Conservation (phyloP, 1,140 invertebrate genomes). For the Campoletis sonorensis region DNA sequence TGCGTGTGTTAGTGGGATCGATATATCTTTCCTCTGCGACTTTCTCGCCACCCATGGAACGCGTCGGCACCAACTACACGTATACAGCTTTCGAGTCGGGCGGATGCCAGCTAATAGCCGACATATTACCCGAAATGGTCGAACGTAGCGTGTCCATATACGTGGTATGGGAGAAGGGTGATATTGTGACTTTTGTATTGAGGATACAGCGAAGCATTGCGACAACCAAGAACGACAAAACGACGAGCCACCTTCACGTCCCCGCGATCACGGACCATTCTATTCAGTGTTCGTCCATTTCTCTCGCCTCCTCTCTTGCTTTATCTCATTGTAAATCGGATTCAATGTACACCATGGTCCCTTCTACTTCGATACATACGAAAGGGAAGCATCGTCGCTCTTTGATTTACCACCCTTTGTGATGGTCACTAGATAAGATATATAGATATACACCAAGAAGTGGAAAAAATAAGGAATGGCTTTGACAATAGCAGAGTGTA, state of each 20-base stretch:
- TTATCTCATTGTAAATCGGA: neutral
- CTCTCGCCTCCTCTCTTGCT: slow-evolving; percentile 17
- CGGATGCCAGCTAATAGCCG: slow-evolving; percentile 64
- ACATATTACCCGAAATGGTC: slow-evolving; percentile 65
- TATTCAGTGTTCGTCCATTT: slow-evolving; percentile 42
- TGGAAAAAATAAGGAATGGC: slow-evolving; percentile 23
- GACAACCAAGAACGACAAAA: slow-evolving; percentile 25
- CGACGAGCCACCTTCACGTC: slow-evolving; percentile 23
- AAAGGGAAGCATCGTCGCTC: slow-evolving; percentile 12
- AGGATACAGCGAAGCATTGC: slow-evolving; percentile 33
- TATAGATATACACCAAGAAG: neutral
- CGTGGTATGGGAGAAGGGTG: slow-evolving; percentile 47
- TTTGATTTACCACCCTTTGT: slow-evolving; percentile 18
- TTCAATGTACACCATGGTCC: slow-evolving; percentile 7
- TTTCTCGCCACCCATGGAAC: slow-evolving; percentile 1
- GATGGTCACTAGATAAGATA: slow-evolving; percentile 24
- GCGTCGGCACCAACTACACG: slow-evolving; percentile 22
- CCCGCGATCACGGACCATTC: slow-evolving; percentile 26
- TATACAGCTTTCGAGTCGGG: slow-evolving; percentile 54
- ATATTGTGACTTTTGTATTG: slow-evolving; percentile 61
- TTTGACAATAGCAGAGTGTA: neutral
- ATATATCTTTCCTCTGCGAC: slow-evolving; percentile 42
- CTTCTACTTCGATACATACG: slow-evolving; percentile 24
- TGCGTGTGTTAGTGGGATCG: slow-evolving; percentile 40
- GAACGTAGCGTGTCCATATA: slow-evolving; percentile 42